Conservation (phyloP, 2,113 vertebrate genomes). For the Phalacrocorax pelagicus region DNA sequence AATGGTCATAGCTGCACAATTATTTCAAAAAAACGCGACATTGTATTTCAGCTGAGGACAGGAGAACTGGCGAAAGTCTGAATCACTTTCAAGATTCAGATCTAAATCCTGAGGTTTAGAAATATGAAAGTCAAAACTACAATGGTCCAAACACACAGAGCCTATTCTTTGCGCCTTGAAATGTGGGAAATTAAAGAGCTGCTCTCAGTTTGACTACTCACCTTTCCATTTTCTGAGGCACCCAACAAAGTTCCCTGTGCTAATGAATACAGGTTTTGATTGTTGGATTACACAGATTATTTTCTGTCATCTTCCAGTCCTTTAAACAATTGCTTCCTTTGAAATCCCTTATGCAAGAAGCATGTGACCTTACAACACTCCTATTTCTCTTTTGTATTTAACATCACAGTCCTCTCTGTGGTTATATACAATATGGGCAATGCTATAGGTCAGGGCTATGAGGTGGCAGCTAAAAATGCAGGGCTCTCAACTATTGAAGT, state of each 20-base stretch:
- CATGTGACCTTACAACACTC: slow-evolving; percentile 30
- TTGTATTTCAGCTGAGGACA: slow-evolving; percentile 34
- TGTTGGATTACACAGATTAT: slow-evolving; percentile 47
- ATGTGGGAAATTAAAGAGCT: slow-evolving; percentile 57
- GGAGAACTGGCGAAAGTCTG: slow-evolving; percentile 53
- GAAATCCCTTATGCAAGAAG: slow-evolving; percentile 45
- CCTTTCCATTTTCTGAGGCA: slow-evolving; percentile 50
- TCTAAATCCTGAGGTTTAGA: slow-evolving; percentile 67
- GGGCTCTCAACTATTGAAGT: slow-evolving; percentile 1
- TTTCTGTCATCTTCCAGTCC: slow-evolving; percentile 38
- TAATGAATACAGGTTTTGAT: slow-evolving; percentile 62
- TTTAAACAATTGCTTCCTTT: slow-evolving; percentile 51
- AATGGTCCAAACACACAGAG: slow-evolving; percentile 2
- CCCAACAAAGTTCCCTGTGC: slow-evolving; percentile 38
- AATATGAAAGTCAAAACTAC: slow-evolving; percentile 42
- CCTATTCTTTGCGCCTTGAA: slow-evolving; percentile 53
- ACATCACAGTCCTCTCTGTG: slow-evolving; percentile 34
- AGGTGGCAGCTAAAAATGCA: background rate
- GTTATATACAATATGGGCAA: slow-evolving; percentile 16
- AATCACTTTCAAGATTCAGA: slow-evolving; percentile 61
- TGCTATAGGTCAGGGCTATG: background rate
- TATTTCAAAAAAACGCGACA: slow-evolving; percentile 32
- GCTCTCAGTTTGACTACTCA: slow-evolving; percentile 53
- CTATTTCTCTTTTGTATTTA: slow-evolving; percentile 45
- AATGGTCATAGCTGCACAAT: slow-evolving; percentile 27